These are phyloP conservation scores for Actinopyga echinites DNA, from an alignment of 53 echinoderm and acorn worm species.

Conservation along the genomic window DNA sequence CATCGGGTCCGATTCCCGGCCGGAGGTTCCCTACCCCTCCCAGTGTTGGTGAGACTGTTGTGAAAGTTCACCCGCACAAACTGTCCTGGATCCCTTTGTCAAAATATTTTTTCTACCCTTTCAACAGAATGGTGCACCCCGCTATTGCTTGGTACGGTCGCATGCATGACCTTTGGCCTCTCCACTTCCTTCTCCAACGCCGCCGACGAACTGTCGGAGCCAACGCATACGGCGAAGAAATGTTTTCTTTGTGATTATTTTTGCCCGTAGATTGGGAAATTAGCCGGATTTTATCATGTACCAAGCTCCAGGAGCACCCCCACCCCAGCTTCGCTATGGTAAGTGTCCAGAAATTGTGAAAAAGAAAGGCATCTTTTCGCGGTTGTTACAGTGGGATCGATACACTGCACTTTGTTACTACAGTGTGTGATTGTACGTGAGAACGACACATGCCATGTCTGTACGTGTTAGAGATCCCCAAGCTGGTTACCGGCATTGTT, in stretches of 20 bases:
- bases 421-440: too few relatives aligned
- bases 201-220: slow-evolving; percentile 3
- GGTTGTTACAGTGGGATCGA: background rate
- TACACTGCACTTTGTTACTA: background rate
- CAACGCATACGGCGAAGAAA: slow-evolving; percentile 26
- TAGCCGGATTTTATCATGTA: slow-evolving; percentile 27
- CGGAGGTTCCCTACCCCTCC: too few relatives aligned
- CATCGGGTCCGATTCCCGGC: too few relatives aligned
- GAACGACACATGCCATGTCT: too few relatives aligned
- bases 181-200: slow-evolving; percentile 19
- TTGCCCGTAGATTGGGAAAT: slow-evolving; percentile 14
- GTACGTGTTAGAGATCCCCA: background rate
- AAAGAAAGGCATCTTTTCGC: background rate
- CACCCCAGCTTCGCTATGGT: slow-evolving; percentile 12
- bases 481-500: slow-evolving; percentile 26
- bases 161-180: slow-evolving; percentile 2
- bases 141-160: too few relatives aligned
- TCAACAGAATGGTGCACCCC: too few relatives aligned
- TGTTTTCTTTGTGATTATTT: slow-evolving; percentile 13
- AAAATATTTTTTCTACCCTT: too few relatives aligned
- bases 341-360: background rate
- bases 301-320: slow-evolving; percentile 22
- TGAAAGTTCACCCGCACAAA: too few relatives aligned
- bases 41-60: too few relatives aligned
- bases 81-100: too few relatives aligned